These are phyloP conservation scores for Cyrtorhinus lividipennis DNA, from an alignment of 1,140 invertebrate genomes.

Conservation along the genomic window DNA sequence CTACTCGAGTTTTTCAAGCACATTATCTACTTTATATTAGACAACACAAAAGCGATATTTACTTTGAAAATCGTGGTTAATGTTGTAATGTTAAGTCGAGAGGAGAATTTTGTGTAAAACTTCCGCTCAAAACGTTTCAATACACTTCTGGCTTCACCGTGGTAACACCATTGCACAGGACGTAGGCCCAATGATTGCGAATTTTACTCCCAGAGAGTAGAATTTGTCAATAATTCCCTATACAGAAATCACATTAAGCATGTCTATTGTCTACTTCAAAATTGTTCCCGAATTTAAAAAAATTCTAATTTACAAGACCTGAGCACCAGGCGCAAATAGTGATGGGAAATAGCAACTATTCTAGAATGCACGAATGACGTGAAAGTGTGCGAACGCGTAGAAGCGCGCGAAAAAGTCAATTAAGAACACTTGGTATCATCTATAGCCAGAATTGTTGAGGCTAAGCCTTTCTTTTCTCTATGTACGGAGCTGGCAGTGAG, in stretches of 20 bases:
- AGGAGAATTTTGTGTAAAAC: background rate
- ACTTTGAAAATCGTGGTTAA: background rate
- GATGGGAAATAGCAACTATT: constrained; percentile 16
- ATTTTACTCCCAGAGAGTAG: background rate
- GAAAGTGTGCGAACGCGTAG: background rate
- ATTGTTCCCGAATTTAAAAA: constrained; percentile 22
- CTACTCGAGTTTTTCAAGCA: background rate
- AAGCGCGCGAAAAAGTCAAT: background rate
- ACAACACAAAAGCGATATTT: background rate
- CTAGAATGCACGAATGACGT: constrained; percentile 12
- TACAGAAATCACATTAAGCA: constrained; percentile 22
- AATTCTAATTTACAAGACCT: constrained; percentile 16
- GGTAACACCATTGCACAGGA: constrained; percentile 10
- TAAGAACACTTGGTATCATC: constrained; percentile 7
- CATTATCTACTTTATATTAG: background rate
- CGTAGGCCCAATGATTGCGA: constrained; percentile 10
- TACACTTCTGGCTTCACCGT: constrained; percentile 2
- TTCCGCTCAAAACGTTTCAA: background rate
- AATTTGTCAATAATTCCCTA: constrained; percentile 14
- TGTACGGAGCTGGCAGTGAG: background rate
- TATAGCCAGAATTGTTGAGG: background rate
- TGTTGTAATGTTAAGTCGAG: background rate
- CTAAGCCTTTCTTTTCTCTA: background rate
- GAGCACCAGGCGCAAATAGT: constrained; percentile 17
- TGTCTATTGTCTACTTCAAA: constrained; percentile 22